phyloP scores from a whole-genome alignment of 2,113 vertebrate species.

The Reinhardtius hippoglossoides region DNA sequence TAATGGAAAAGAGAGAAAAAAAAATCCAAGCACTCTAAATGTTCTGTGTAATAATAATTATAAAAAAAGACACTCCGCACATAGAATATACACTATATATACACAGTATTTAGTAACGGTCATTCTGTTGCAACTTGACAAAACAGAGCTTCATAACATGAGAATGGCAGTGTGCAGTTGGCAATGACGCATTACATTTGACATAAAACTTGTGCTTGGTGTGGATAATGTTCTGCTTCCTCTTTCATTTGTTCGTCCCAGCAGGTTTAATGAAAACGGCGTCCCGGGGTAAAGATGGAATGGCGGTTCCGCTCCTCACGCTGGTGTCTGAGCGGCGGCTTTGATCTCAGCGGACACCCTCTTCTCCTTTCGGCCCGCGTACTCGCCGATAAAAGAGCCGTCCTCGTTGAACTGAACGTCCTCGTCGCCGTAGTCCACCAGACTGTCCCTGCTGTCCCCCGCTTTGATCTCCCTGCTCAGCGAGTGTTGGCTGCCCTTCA shows the following conservation, averaged over 20 bases:
- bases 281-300: constrained; percentile 41
- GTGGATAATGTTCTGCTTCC: constrained; percentile 66
- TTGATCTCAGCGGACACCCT: constrained; percentile 90
- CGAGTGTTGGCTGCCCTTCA: constrained; percentile 92
- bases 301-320: constrained; percentile 65
- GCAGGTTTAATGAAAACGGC: constrained; percentile 53
- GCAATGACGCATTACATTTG: constrained; percentile 76
- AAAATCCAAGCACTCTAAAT: constrained; percentile 60
- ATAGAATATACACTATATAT: constrained; percentile 79
- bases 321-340: constrained; percentile 83
- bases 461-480: constrained; percentile 88
- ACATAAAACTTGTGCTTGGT: constrained; percentile 62
- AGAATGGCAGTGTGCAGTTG: constrained; percentile 73
- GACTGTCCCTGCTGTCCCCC: constrained; percentile 93
- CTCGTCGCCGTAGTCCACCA: constrained; percentile 95
- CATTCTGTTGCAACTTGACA: constrained; percentile 71
- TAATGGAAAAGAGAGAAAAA: constrained; percentile 33
- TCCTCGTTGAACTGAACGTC: constrained; percentile 96
- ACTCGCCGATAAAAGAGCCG: constrained; percentile 97
- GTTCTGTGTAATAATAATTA: constrained; percentile 69
- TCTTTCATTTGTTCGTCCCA: constrained; percentile 49
- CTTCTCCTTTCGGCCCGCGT: constrained; percentile 91
- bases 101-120: constrained; percentile 77
- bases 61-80: constrained; percentile 75
- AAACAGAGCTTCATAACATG: constrained; percentile 73